phyloP scores from a whole-genome alignment of 2,888 invertebrate species.

The Apotomis capreana region DNA sequence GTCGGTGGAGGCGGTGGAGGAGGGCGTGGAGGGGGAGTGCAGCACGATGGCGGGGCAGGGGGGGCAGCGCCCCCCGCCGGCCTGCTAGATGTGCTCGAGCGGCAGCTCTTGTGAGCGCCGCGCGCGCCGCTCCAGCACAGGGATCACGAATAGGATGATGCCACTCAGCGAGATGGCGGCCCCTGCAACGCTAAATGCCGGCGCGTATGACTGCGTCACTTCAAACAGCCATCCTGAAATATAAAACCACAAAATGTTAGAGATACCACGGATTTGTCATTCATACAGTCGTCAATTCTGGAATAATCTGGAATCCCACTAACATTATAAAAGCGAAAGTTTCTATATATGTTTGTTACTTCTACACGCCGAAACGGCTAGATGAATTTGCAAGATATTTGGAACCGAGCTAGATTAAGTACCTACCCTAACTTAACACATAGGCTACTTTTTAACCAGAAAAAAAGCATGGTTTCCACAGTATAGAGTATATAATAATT shows the following conservation, averaged over 20 bases:
- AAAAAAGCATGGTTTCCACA: too few species aligned
- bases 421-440: too few species aligned
- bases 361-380: too few species aligned
- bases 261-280: too few species aligned
- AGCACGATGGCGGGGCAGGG: constrained; percentile 72
- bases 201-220: constrained; percentile 88
- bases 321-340: too few species aligned
- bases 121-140: constrained; percentile 84
- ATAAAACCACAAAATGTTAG: constrained; percentile 11
- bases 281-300: too few species aligned
- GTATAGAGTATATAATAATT: too few species aligned
- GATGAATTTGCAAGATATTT: too few species aligned
- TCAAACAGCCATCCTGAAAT: constrained; percentile 93
- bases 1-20: constrained; percentile 62
- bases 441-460: too few species aligned
- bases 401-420: too few species aligned
- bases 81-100: constrained; percentile 76
- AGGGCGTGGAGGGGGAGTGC: constrained; percentile 75
- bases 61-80: constrained; percentile 51
- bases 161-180: constrained; percentile 93
- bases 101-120: constrained; percentile 61
- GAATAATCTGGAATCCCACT: too few species aligned
- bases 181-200: constrained; percentile 95
- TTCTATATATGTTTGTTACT: too few species aligned
- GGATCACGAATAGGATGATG: constrained; percentile 92